These are phyloP conservation scores for Cyprinodon tularosa DNA, from an alignment of 2,113 vertebrate genomes.

Conservation along the genomic window DNA sequence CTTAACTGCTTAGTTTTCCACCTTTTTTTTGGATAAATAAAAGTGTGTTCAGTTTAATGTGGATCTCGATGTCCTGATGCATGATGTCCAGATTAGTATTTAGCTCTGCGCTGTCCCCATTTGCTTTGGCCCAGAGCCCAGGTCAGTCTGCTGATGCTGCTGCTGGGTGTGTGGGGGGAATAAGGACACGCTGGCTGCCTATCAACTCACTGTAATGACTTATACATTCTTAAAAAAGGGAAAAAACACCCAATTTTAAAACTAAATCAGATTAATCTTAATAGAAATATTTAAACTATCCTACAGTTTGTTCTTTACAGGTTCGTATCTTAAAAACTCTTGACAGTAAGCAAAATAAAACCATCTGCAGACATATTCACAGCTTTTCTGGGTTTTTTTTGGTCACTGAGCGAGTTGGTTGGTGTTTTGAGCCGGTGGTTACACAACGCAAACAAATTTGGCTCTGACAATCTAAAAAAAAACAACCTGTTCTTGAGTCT, in stretches of 20 bases:
- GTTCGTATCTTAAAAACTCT: background rate
- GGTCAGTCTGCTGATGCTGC: slow-evolving; percentile 2
- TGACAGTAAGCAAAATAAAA: background rate
- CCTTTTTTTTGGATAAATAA: background rate
- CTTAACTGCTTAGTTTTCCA: background rate
- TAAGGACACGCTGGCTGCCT: background rate
- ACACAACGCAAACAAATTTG: background rate
- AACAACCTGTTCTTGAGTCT: background rate
- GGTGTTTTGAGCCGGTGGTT: background rate
- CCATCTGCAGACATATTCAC: background rate
- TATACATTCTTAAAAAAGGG: background rate
- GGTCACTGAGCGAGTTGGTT: background rate
- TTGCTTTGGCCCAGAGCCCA: slow-evolving; percentile 32
- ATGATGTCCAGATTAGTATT: slow-evolving; percentile 14
- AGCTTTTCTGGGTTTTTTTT: background rate
- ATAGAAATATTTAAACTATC: background rate
- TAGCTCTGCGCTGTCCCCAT: slow-evolving; percentile 23
- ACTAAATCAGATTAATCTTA: background rate
- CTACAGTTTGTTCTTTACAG: background rate
- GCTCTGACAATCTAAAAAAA: background rate
- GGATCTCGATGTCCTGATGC: background rate
- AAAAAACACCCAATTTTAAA: background rate
- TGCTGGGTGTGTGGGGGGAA: slow-evolving; percentile 10
- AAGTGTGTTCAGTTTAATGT: background rate
- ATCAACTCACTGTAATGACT: background rate